Evolutionary conservation across 1,140 invertebrate genomes (phyloP).

Genomic region (Linepithema humile): DNA sequence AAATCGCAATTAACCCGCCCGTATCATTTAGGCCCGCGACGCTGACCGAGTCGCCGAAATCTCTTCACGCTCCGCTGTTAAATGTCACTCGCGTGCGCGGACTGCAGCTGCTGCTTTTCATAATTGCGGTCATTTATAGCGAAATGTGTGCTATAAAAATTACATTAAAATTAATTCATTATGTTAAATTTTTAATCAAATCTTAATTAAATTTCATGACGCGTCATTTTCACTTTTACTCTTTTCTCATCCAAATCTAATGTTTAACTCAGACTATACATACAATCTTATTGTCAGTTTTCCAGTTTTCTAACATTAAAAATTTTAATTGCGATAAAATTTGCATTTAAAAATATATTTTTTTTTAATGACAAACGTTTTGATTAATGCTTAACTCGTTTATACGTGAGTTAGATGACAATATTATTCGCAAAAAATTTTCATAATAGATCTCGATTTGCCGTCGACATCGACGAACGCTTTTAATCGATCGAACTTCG

Average conservation of each 20-base stretch:
- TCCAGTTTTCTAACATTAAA: not conserved
- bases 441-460: slow-evolving; percentile 17
- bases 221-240: not conserved
- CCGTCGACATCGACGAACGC: not conserved
- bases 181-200: not conserved
- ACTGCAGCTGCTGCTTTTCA: not conserved
- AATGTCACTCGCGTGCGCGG: not conserved
- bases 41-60: slow-evolving; percentile 20
- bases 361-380: not conserved
- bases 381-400: not conserved
- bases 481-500: slow-evolving; percentile 47
- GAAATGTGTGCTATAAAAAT: not conserved
- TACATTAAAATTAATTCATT: not conserved
- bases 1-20: slow-evolving; percentile 77
- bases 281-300: too few relatives aligned
- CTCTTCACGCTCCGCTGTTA: slow-evolving; percentile 13
- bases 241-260: not conserved
- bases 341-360: not conserved
- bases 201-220: not conserved
- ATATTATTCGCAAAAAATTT: slow-evolving; percentile 19
- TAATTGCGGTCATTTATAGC: not conserved
- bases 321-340: not conserved
- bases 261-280: not conserved
- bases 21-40: slow-evolving; percentile 54
- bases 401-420: not conserved